Evolutionary conservation across 2,113 vertebrate genomes (phyloP).

Genomic region (Cavia porcellus): DNA sequence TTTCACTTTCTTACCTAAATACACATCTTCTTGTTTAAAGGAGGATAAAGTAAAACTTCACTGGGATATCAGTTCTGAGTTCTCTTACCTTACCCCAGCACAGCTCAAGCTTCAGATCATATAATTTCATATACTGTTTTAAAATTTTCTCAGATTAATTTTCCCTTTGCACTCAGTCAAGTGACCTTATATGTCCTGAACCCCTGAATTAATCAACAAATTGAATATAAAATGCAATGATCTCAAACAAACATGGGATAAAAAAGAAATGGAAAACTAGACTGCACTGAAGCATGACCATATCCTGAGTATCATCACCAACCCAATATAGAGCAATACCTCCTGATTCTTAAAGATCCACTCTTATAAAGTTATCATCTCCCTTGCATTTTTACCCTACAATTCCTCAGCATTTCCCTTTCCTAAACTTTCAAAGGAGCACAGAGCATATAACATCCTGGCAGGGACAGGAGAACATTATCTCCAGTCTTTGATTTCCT

Average conservation of each 20-base stretch:
- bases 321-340: not conserved
- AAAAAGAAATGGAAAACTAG: not conserved
- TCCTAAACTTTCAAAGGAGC: not conserved
- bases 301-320: not conserved
- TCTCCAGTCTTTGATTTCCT: not conserved
- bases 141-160: not conserved
- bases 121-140: not conserved
- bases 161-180: not conserved
- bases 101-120: not conserved
- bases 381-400: too few species aligned
- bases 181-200: not conserved
- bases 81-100: not conserved
- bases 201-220: not conserved
- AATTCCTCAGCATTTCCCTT: not conserved
- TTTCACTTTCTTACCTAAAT: not conserved
- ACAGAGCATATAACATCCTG: accelerated
- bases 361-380: not conserved
- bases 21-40: not conserved
- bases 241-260: not conserved
- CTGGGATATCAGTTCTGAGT: not conserved
- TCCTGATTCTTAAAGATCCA: not conserved
- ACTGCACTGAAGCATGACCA: not conserved
- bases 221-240: not conserved
- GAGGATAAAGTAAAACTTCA: not conserved
- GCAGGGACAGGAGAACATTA: not conserved